Base-by-base conservation (phyloP, 2,888 invertebrate genomes). In the Drosophila anceps region DNA sequence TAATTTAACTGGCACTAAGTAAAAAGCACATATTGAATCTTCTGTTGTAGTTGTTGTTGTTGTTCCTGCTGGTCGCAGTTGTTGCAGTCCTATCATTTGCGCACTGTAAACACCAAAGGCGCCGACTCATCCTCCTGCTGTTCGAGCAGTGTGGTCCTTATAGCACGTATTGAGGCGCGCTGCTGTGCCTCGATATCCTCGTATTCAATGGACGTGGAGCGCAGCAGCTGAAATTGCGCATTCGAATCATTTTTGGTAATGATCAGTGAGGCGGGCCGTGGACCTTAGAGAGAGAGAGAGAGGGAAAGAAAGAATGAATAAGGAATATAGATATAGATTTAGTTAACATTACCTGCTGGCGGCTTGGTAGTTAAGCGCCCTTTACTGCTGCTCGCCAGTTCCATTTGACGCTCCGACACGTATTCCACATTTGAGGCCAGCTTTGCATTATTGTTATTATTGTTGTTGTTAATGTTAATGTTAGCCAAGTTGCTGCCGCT, bases 191-290 rank as follows among this genome's bases (percentile, higher is more conserved):
- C 93, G 31, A 92, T 86, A 59, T 93, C 92, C 50, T 93, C 93
- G 63, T 93, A 93, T 75, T 93, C 93, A 20, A 93, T 91, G 2
- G 93, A 93, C 4, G 92, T 90, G 27, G 93, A 93, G 55, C 93
- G 92, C 41, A 92, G 87, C 69, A 93, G 79, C 73, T 93, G 93
- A 66, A 92, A 92, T 70, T 92, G 92, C 27, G 92, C 80, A 71
- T 77, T 91, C 33, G 88, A 78, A 63, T 93, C 93, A 71, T 88
- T 91, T 81, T 92, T 91, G 12, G 92, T 91, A 58, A 93, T 90
- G 41, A 93, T 91, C 75, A 93, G 77, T 4, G 93, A 93, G 4
- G 92, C 92, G n/a, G 93, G 93, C 20, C 93, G 84, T 0, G 92
- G 91, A 66, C 93, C 93, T 93, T 2, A 24, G 2, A 24, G 24